Evolutionary conservation across 2,113 vertebrate species (phyloP).

Genomic region (Leptobrachium ailaonicum): DNA sequence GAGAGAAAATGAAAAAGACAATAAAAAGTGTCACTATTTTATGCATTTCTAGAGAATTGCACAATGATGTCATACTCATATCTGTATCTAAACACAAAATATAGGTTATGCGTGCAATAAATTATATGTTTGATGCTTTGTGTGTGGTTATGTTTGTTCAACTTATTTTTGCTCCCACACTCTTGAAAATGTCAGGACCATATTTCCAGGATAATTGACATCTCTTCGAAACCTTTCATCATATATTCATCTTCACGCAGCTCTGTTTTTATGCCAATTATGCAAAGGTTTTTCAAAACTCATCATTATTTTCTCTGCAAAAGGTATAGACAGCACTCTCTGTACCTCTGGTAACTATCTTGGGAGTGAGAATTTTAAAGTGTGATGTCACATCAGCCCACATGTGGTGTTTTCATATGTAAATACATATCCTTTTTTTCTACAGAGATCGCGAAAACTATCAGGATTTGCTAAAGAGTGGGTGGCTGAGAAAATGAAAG

Average conservation of each 20-base stretch:
- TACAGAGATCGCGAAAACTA: not conserved
- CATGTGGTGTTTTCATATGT: not conserved
- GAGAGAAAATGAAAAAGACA: too few relatives aligned
- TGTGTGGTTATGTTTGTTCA: not conserved
- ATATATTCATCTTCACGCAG: not conserved
- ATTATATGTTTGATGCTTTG: not conserved
- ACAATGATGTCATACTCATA: too few relatives aligned
- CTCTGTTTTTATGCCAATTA: not conserved
- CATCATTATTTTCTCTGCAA: not conserved
- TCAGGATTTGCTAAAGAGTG: not conserved
- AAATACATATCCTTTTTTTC: not conserved
- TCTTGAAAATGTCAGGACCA: too few relatives aligned
- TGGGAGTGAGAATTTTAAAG: not conserved
- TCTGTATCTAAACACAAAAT: too few relatives aligned
- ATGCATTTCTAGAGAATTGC: too few relatives aligned
- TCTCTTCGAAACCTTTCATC: not conserved
- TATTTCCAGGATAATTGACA: not conserved
- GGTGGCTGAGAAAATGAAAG: not conserved
- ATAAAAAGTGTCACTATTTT: too few relatives aligned
- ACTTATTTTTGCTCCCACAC: too few relatives aligned
- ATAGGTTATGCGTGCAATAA: too few relatives aligned
- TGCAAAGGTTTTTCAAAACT: not conserved
- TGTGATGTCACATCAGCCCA: not conserved
- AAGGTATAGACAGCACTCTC: not conserved
- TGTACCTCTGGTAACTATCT: conserved; percentile 2